Percentiles rank a stretch among this genome's conserved stretches.
phyloP scores from a whole-genome alignment of 2,113 vertebrate species.

The Scomber scombrus region DNA sequence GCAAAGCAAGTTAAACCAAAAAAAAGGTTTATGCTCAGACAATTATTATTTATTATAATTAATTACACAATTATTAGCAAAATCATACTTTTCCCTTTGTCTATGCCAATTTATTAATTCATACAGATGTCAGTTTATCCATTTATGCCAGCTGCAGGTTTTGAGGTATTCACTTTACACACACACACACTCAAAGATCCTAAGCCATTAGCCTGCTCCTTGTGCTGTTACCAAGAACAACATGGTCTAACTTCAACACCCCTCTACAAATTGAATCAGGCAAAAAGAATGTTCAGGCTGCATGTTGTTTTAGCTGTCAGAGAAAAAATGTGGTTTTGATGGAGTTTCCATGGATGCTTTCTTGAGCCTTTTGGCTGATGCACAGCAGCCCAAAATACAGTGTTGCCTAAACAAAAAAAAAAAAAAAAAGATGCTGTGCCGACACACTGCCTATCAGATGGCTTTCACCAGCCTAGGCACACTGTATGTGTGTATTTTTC shows the following conservation, averaged over 20 bases:
- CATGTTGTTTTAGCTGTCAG: conserved; percentile 26
- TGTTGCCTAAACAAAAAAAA: conserved; percentile 12
- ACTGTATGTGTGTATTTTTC: conserved; percentile 32
- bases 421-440: conserved; percentile 35
- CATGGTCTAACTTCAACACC: not conserved
- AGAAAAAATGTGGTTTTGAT: conserved; percentile 34
- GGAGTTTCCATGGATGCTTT: conserved; percentile 49
- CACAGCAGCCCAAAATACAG: conserved; percentile 51
- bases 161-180: not conserved
- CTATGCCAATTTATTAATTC: not conserved
- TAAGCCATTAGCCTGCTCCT: conserved; percentile 1
- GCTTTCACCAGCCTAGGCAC: conserved; percentile 38
- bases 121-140: not conserved
- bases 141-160: not conserved
- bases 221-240: conserved; percentile 18
- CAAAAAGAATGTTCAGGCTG: not conserved
- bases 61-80: not conserved
- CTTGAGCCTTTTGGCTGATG: conserved; percentile 41
- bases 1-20: conserved; percentile 60
- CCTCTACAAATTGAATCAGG: not conserved
- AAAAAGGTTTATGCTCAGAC: conserved; percentile 8
- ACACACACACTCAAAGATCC: not conserved
- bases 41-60: not conserved
- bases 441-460: conserved; percentile 49
- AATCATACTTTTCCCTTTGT: not conserved